Conservation (phyloP, 2,888 invertebrate species). For the Parapristionchus giblindavisi region DNA sequence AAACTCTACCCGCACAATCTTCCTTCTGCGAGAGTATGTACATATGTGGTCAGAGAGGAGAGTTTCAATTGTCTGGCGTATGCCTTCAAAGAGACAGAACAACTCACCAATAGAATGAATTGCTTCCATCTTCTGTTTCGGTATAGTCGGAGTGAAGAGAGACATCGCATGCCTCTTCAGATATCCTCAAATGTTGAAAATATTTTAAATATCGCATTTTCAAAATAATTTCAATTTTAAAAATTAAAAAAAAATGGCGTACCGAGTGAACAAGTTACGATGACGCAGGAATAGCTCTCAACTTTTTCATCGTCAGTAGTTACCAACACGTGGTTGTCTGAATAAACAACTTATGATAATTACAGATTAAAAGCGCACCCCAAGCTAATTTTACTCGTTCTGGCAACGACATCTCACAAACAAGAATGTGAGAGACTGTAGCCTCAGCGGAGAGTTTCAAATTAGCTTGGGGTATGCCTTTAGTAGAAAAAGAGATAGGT, state of each 20-base stretch:
- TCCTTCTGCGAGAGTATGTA: too few relatives aligned
- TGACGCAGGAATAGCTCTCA: conserved; percentile 6
- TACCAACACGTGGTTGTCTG: background rate
- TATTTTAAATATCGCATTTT: background rate
- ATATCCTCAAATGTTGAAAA: background rate
- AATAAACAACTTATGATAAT: background rate
- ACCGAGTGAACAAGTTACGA: conserved; percentile 24
- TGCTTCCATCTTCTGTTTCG: background rate
- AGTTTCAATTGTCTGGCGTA: too few relatives aligned
- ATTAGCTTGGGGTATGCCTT: too few relatives aligned
- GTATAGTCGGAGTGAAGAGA: conserved; percentile 3
- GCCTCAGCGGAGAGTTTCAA: too few relatives aligned
- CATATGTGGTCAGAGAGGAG: too few relatives aligned
- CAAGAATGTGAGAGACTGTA: too few relatives aligned
- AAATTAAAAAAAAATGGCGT: too few relatives aligned
- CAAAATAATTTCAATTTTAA: background rate
- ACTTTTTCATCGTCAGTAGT: background rate
- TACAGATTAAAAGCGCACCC: too few relatives aligned
- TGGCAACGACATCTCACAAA: too few relatives aligned
- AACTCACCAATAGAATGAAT: conserved; percentile 20
- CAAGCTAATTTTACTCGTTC: too few relatives aligned
- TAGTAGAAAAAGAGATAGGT: too few relatives aligned
- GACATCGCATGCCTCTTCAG: background rate
- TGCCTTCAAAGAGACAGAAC: background rate
- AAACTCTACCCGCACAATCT: too few relatives aligned